Conservation (phyloP, 2,113 vertebrate species). For the Albula goreensis region DNA sequence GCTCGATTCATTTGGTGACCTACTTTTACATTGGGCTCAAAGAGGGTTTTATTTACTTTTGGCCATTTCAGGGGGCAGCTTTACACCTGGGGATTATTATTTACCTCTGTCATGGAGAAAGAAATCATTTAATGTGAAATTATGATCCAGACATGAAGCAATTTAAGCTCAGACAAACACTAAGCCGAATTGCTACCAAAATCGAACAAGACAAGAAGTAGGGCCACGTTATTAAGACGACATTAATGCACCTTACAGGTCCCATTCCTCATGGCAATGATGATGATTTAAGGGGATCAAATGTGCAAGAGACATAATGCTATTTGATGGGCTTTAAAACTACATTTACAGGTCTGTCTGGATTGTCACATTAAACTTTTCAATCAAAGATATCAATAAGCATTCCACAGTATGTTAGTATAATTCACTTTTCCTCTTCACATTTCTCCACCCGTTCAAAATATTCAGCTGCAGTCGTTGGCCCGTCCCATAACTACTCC, state of each 20-base stretch:
- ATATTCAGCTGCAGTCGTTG: no score
- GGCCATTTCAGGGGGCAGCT: neutral
- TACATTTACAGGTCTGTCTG: neutral
- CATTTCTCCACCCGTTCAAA: no score
- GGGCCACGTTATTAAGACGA: neutral
- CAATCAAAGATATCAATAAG: neutral
- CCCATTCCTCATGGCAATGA: no score
- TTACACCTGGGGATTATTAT: constrained; percentile 4
- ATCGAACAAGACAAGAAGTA: neutral
- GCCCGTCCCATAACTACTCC: no score
- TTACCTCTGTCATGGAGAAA: neutral
- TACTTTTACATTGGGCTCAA: constrained; percentile 18
- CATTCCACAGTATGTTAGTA: no score
- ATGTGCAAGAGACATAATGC: neutral
- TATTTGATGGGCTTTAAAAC: neutral
- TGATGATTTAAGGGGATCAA: neutral
- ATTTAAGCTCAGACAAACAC: neutral
- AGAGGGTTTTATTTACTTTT: constrained; percentile 9
- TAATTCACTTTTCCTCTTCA: no score
- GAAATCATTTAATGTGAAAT: neutral
- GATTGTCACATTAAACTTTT: neutral
- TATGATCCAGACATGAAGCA: neutral
- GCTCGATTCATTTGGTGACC: constrained; percentile 7
- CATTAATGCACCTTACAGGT: neutral
- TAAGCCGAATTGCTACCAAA: neutral